Evolutionary conservation across 2,113 vertebrate species (phyloP).

Genomic region (Vulpes ferrilata): DNA sequence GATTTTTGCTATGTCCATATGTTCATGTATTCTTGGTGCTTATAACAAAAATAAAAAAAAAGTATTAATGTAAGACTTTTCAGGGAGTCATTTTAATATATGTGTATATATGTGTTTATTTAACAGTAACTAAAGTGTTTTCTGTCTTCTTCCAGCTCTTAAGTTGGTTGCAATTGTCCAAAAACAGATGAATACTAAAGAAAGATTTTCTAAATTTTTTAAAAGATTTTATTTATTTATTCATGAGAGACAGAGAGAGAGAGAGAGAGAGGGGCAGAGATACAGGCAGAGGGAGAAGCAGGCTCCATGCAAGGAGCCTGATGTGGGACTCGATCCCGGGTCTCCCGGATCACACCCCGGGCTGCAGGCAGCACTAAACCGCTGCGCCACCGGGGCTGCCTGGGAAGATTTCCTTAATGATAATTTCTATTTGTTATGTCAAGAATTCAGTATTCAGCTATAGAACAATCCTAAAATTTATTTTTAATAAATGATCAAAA

Average conservation of each 20-base stretch:
- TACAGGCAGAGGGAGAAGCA: no score
- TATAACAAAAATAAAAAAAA: slow-evolving; percentile 28
- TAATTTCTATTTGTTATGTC: background rate
- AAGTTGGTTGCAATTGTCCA: background rate
- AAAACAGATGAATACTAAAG: background rate
- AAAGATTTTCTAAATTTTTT: background rate
- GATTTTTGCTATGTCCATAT: slow-evolving; percentile 53
- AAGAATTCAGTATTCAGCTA: background rate
- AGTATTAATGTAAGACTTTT: background rate
- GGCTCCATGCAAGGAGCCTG: no score
- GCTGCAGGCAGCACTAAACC: no score
- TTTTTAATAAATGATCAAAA: slow-evolving; percentile 37
- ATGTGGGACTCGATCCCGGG: no score
- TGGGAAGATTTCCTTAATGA: background rate
- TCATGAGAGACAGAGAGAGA: no score
- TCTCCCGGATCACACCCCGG: no score
- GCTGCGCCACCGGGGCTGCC: no score
- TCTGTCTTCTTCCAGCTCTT: background rate
- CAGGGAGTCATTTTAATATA: slow-evolving; percentile 26
- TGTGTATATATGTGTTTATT: background rate
- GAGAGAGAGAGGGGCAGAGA: no score
- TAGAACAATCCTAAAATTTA: background rate
- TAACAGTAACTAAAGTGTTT: background rate
- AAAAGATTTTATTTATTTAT: background rate
- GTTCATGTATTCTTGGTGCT: background rate